A percentile compares a stretch with the other conserved stretches of the same genome.
These are phyloP conservation scores for Patella pellucida DNA, from an alignment of 2,888 invertebrate genomes.

Conservation along the genomic window DNA sequence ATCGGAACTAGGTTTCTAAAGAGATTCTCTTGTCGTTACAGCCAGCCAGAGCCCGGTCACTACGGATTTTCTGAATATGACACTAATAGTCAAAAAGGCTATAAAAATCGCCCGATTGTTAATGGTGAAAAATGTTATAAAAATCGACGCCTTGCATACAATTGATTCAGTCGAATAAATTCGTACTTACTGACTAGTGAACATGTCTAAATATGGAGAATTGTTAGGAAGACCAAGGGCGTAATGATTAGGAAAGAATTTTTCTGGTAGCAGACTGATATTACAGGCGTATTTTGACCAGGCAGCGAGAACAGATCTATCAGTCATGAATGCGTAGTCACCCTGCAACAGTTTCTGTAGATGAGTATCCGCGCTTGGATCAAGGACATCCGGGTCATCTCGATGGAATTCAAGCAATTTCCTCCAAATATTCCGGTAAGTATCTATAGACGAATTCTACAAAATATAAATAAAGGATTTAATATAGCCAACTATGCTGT, in stretches of 20 bases:
- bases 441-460: background rate
- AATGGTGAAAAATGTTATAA: too few relatives aligned
- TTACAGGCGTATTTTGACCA: background rate
- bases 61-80: too few relatives aligned
- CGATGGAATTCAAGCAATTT: background rate
- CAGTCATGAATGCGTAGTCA: background rate
- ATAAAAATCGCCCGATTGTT: too few relatives aligned
- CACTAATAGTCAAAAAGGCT: too few relatives aligned
- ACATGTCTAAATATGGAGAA: constrained; percentile 13
- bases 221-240: constrained; percentile 17
- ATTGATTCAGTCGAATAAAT: too few relatives aligned
- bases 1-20: too few relatives aligned
- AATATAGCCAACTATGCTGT: too few relatives aligned
- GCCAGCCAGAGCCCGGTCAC: too few relatives aligned
- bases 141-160: too few relatives aligned
- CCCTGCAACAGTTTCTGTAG: background rate
- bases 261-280: background rate
- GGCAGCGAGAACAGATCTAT: background rate
- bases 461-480: too few relatives aligned
- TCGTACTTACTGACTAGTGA: constrained; percentile 1
- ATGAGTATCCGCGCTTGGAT: background rate
- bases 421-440: background rate
- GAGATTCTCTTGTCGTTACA: too few relatives aligned
- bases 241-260: constrained; percentile 3
- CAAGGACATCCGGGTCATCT: background rate